Base-by-base conservation (phyloP, 2,113 vertebrate genomes). In the Numenius arquata region DNA sequence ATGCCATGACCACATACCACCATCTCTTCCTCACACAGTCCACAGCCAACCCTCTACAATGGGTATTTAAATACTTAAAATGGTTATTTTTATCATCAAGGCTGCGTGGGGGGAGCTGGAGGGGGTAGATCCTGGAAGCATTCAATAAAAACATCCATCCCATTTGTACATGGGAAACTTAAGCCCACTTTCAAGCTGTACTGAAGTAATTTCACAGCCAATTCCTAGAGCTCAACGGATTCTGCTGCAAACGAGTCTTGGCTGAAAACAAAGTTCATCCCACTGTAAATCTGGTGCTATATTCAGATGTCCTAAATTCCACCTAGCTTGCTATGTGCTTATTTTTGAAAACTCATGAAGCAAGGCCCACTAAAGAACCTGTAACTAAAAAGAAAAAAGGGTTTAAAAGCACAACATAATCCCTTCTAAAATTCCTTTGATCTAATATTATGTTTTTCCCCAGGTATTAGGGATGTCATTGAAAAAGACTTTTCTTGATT, bases 371-470 rank as follows among this genome's bases (percentile, higher is more conserved):
- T 61, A n/a, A 75, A 75, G n/a, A 85, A 50, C 3, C 10, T 45
- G 13, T 2, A 13, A 45, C 6, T 2, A 15, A 53, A 23, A 41
- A 7, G 14, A 14, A 29, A 41, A 15, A 8, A 0, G 0, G 25
- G 52, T 27, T 47, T 66, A 34, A 55, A n/a, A 18, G 3, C 5
- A 23, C 36, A 8, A 32, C 20, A 53, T 43, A 56, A 63, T 17
- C 15, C 38, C 30, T 65, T 50, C 13, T 50, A 86, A 53, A 66
- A 80, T 81, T 40, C 22, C 15, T 80, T 58, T 80, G 15, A 67
- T 22, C 36, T 85, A 67, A 74, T 87, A 74, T 80, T 32, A 38
- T 38, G 9, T 8, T 78, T 77, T 75, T 11, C 9, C 7, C 12
- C 32, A 71, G 4, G 10, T 48, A 89, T 62, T 26, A 92, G 6